Evolutionary conservation across 1,140 invertebrate genomes (phyloP).

Genomic region (Plectrocnemia conspersa): DNA sequence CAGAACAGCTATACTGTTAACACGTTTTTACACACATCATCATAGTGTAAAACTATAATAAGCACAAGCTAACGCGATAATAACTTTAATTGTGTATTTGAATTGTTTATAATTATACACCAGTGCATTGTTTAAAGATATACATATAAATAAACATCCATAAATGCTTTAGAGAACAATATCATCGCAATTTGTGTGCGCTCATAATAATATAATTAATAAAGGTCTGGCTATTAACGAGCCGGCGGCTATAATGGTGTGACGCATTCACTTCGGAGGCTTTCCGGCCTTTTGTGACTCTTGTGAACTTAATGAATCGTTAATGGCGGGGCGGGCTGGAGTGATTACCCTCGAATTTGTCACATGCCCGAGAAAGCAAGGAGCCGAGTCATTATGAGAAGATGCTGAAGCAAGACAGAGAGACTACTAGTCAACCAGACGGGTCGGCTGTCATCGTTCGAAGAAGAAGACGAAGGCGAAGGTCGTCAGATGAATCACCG

Average conservation of each 20-base stretch:
- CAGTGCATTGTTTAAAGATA: no score
- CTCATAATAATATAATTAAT: slow-evolving; percentile 33
- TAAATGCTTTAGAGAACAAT: no score
- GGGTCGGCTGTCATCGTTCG: background rate
- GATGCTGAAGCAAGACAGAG: background rate
- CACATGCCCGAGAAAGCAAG: background rate
- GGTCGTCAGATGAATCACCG: no score
- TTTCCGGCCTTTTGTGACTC: slow-evolving; percentile 25
- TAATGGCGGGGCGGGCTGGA: background rate
- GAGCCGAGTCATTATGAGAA: background rate
- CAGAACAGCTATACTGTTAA: no score
- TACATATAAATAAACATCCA: no score
- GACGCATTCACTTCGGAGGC: background rate
- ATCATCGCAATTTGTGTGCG: no score
- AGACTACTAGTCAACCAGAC: no score
- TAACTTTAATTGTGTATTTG: no score
- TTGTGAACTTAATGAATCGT: slow-evolving; percentile 13
- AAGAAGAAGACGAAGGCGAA: background rate
- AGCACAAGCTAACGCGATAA: no score
- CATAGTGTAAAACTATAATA: no score
- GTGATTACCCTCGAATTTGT: background rate
- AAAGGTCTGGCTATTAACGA: slow-evolving; percentile 17
- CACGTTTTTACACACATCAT: no score
- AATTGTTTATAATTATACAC: no score
- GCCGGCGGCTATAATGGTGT: slow-evolving; percentile 2